Evolutionary conservation across 1,140 invertebrate genomes (phyloP).

Genomic region (Eriosoma lanigerum): DNA sequence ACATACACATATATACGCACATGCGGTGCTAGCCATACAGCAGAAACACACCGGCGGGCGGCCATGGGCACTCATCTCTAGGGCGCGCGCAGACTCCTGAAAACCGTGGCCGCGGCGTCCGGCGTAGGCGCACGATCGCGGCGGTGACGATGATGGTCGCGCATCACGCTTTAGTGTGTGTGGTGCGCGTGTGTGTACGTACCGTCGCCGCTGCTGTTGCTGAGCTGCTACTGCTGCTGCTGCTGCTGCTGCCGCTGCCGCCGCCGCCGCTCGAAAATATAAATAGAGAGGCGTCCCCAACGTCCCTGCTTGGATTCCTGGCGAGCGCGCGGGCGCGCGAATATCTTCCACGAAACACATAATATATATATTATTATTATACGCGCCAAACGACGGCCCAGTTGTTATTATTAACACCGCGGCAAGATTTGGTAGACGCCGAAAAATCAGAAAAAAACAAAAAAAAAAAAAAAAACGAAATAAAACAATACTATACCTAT

Average conservation of each 20-base stretch:
- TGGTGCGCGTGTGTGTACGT: conserved; percentile 1
- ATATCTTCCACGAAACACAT: conserved; percentile 1
- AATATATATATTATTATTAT: too few species aligned
- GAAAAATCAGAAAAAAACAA: too few species aligned
- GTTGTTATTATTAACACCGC: conserved; percentile 49
- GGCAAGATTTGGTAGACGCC: neutral
- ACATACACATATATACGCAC: neutral
- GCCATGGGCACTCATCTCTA: neutral
- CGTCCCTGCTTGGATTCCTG: conserved; percentile 21
- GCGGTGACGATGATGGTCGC: neutral
- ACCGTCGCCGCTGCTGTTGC: neutral
- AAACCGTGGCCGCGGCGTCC: neutral
- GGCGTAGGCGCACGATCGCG: conserved; percentile 35
- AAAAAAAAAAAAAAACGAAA: too few species aligned
- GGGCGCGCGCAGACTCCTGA: conserved; percentile 45
- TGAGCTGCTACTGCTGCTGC: neutral
- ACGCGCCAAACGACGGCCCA: conserved; percentile 18
- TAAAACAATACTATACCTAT: neutral
- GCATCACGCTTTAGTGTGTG: conserved; percentile 34
- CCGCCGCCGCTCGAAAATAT: conserved; percentile 36
- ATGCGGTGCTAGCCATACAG: neutral
- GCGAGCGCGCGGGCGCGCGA: conserved; percentile 33
- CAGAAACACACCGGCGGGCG: neutral
- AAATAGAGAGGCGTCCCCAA: conserved; percentile 49
- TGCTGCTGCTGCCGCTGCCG: neutral